Evolutionary conservation across 1,140 invertebrate genomes (phyloP), one percentile per base, ranked within the genome.

Genomic region (Dendroctonus valens): DNA sequence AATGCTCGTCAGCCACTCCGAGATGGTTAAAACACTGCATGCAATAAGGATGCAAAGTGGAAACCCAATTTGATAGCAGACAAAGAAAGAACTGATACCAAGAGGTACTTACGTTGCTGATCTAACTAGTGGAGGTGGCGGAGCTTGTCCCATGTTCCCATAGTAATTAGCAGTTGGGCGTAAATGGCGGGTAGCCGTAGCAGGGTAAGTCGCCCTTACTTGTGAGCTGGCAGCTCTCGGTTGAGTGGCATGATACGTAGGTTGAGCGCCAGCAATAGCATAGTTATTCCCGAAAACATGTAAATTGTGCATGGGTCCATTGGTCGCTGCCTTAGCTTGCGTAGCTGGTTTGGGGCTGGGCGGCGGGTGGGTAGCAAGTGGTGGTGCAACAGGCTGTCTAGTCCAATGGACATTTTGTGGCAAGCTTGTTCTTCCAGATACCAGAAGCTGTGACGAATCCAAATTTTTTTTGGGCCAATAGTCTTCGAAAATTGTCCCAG

Each of bases 401-500:
- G 85, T 87, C 85, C 85, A 87, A 52, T 85, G 84, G 1, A 85
- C 83, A 83, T 82, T 76, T 74, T 81, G 64, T 72, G 75, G 66
- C 74, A 77, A 58, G 52, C 51, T 79, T 85, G 88, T 60, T 83
- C 83, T 69, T 82, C 85, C 70, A 65, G 68, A 76, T 42, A 76
- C 72, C 49, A 90, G 81, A 40, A 90, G 79, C 7, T 91, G 82
- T 72, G 90, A 88, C 5, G 90, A 87, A 67, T 92, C 90, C 49
- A 91, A 85, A 53, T 92, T 88, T 81, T 92, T 92, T 72, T 87
- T 90, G 6, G 92, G 92, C 92, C 92, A 95, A 78, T 93, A 94
- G 67, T 94, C 92, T 74, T 94, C 91, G 77, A 95, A 95, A 50
- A 89, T 85, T 2, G 92, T 94, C 7, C 91, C 91, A 15, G 90